Evolutionary conservation across 2,888 invertebrate genomes (phyloP).

Genomic region (Leptinotarsa tumamoca): DNA sequence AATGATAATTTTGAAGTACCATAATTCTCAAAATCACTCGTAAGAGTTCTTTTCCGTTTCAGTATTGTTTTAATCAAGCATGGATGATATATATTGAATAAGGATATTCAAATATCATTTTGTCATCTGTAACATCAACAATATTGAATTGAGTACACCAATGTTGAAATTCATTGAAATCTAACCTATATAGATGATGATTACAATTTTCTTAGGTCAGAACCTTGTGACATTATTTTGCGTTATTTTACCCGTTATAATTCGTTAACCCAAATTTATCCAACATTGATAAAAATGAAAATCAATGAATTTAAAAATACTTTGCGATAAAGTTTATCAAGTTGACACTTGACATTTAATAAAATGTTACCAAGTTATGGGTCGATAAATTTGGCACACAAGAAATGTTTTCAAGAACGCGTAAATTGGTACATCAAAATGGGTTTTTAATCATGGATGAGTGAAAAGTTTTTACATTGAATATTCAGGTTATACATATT

Average conservation of each 20-base stretch:
- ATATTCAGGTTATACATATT: too few relatives aligned
- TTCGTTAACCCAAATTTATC: constrained; percentile 11
- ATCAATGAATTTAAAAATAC: constrained; percentile 13
- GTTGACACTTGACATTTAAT: constrained; percentile 20
- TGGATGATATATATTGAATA: too few relatives aligned
- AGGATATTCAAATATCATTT: too few relatives aligned
- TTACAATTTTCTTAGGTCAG: constrained; percentile 11
- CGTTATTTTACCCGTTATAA: neutral
- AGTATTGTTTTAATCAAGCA: too few relatives aligned
- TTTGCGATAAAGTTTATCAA: constrained; percentile 36
- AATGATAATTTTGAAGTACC: too few relatives aligned
- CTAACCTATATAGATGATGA: neutral
- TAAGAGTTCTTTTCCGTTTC: too few relatives aligned
- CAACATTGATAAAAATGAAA: constrained; percentile 6
- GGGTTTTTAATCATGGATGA: too few relatives aligned
- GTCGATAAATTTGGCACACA: neutral
- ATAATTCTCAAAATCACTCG: too few relatives aligned
- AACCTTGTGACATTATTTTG: constrained; percentile 22
- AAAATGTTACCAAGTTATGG: neutral
- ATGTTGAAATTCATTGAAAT: constrained; percentile 7
- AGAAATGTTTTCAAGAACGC: neutral
- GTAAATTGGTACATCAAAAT: too few relatives aligned
- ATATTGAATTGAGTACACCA: neutral
- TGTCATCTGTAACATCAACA: neutral
- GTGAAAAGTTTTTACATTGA: too few relatives aligned